Base-by-base conservation (phyloP, 1,140 invertebrate species). In the Drosophila carrolli region DNA sequence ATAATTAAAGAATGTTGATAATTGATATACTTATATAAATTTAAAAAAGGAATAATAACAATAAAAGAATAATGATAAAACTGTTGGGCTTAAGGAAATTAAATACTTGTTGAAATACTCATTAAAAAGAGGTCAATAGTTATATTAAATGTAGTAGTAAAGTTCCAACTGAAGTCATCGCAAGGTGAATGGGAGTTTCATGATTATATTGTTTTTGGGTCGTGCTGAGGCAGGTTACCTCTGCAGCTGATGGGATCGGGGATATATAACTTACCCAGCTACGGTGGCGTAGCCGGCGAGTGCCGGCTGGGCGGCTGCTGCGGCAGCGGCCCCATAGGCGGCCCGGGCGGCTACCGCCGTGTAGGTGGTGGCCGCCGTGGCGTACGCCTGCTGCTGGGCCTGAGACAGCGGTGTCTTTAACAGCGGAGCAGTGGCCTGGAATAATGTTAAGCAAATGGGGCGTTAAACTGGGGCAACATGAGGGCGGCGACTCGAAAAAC, bases 321-420 rank as follows among this genome's bases (percentile, higher is more conserved):
- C 96, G 51, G 96, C 96, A 44, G 96, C 97, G 38, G 97, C 96
- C 54, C 96, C 96, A 83, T 97, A 96, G 41, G 95, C 95, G 32
- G 96, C 96, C 71, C 96, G 95, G 78, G 96, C 95, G 35, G 97
- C 97, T 70, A 96, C 96, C 79, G 96, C 96, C 91, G 96, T 96
- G 93, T 96, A 96, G 74, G 95, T 95, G 71, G 96, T 96, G 65
- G 96, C 95, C 71, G 96, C 95, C 81, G 95, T 95, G 66, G 90
- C 90, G 53, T 91, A 91, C 76, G 95, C 95, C 86, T 96, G 95
- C 94, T 95, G 94, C 92, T 93, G 95, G 93, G 94, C 93, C 86
- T 93, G 81, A 86, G 94, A 93, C 81, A 95, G 93, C 74, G 95
- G 95, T 48, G 95, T 94, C 93, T 95, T 96, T 92, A 96, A 93